These are phyloP conservation scores for Gopherus flavomarginatus DNA, from an alignment of 2,113 vertebrate species.

Conservation along the genomic window DNA sequence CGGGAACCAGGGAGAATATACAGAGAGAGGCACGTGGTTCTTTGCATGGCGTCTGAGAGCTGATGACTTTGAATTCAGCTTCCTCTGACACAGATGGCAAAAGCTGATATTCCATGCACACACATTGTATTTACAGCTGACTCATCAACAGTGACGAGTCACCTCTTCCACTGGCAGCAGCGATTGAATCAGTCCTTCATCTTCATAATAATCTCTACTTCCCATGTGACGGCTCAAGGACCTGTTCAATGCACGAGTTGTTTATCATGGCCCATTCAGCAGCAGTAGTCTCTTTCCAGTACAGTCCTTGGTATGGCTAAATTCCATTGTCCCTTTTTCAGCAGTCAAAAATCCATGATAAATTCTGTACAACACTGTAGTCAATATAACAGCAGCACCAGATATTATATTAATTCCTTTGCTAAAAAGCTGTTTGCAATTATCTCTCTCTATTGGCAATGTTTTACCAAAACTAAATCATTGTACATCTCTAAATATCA, in stretches of 20 bases:
- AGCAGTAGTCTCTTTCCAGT: slow-evolving; percentile 84
- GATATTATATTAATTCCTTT: slow-evolving; percentile 85
- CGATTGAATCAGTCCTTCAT: slow-evolving; percentile 56
- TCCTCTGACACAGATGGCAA: slow-evolving; percentile 77
- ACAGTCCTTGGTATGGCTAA: slow-evolving; percentile 83
- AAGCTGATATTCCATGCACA: slow-evolving; percentile 79
- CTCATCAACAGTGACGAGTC: slow-evolving; percentile 65
- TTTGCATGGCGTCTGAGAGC: slow-evolving; percentile 73
- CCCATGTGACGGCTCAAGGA: slow-evolving; percentile 47
- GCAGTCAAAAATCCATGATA: slow-evolving; percentile 87
- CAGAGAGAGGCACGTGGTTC: slow-evolving; percentile 59
- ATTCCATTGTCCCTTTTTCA: slow-evolving; percentile 84
- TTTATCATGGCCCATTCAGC: slow-evolving; percentile 79
- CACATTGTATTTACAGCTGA: slow-evolving; percentile 85
- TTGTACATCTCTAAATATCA: slow-evolving; percentile 85
- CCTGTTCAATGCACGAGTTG: slow-evolving; percentile 71
- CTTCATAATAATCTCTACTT: slow-evolving; percentile 69
- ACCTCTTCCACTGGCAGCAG: slow-evolving; percentile 69
- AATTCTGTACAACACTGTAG: slow-evolving; percentile 87
- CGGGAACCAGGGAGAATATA: slow-evolving; percentile 75
- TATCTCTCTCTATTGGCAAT: slow-evolving; percentile 78
- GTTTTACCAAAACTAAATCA: slow-evolving; percentile 83
- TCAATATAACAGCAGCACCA: slow-evolving; percentile 88
- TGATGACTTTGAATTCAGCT: slow-evolving; percentile 73
- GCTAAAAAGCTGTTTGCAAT: slow-evolving; percentile 79